Percentiles rank a stretch among this genome's conserved stretches.
Conservation (phyloP, 2,888 invertebrate genomes). For the Chrysolina americana region DNA sequence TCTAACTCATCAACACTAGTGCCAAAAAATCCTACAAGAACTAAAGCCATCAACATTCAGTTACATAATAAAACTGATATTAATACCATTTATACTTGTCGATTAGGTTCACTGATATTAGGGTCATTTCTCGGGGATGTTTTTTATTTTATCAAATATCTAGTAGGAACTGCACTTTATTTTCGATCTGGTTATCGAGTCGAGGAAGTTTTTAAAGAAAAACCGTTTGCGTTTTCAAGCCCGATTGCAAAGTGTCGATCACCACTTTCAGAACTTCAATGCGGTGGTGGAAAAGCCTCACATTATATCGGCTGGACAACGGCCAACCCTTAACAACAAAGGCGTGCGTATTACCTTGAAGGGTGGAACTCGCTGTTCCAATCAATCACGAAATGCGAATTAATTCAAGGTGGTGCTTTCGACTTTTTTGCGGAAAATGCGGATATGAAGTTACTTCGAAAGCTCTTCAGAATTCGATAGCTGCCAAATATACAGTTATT, state of each 20-base stretch:
- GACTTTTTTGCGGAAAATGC: not conserved
- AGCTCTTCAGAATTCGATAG: not conserved
- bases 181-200: not conserved
- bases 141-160: not conserved
- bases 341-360: conserved; percentile 49
- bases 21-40: conserved; percentile 9
- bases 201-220: not conserved
- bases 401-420: conserved; percentile 9
- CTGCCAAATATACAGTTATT: too few species aligned
- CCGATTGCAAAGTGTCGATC: conserved; percentile 50
- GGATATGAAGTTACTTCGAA: not conserved
- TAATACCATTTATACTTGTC: conserved; percentile 62
- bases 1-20: not conserved
- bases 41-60: conserved; percentile 17
- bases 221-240: conserved; percentile 22
- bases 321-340: conserved; percentile 55
- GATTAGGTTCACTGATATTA: conserved; percentile 60
- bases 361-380: not conserved
- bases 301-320: conserved; percentile 57
- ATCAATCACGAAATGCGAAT: conserved; percentile 21
- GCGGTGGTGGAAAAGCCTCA: conserved; percentile 57
- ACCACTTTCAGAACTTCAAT: conserved; percentile 58
- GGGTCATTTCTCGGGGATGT: conserved; percentile 54
- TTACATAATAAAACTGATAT: conserved; percentile 41
- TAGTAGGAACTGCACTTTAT: conserved; percentile 10